Base-by-base conservation (phyloP, 2,113 vertebrate species). In the Genyomyrus donnyi region DNA sequence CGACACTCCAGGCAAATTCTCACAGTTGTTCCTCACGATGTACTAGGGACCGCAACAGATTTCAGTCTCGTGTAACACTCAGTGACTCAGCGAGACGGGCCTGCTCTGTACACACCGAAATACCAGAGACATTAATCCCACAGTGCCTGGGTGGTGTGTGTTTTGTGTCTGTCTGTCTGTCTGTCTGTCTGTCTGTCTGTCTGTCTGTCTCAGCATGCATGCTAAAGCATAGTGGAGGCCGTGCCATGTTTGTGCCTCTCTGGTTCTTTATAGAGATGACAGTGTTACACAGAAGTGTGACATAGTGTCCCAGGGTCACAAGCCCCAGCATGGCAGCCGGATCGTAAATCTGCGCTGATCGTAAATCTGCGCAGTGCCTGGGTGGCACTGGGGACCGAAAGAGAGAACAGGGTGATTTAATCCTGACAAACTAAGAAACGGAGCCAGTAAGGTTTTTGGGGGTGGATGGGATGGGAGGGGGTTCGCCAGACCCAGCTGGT, bases 51-150 rank as follows among this genome's bases (percentile, higher is more conserved):
- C 93, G 80, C 91, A 87, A 91, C 91, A 93, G 89, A 88, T 88
- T 89, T 93, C 92, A 24, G 90, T 92, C 91, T 93, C 90, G 84
- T 92, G 91, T 88, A 89, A 77, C 88, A 46, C 88, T 52, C 91
- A 91, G 88, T 94, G 93, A 95, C 93, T 94, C 93, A 94, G 92
- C 93, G 92, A 93, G 87, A 92, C 66, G 24, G 42, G 91, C 85
- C 91, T 90, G 89, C 92, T 92, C 89, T 19, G 92, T 92, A 92
- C 6, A 27, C 92, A 92, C 88, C 66, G 88, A 92, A 94, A 95
- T 95, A 94, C 93, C 94, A 94, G 87, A 94, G 91, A 87, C 90
- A 88, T 94, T 93, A 94, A 91, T 91, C 90, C 92, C 91, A 86
- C 86, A 90, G 83, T 48, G 90, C 91, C 91, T 50, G 31, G 21